phyloP scores from a whole-genome alignment of 2,888 invertebrate species.

The Cheilosia vulpina region DNA sequence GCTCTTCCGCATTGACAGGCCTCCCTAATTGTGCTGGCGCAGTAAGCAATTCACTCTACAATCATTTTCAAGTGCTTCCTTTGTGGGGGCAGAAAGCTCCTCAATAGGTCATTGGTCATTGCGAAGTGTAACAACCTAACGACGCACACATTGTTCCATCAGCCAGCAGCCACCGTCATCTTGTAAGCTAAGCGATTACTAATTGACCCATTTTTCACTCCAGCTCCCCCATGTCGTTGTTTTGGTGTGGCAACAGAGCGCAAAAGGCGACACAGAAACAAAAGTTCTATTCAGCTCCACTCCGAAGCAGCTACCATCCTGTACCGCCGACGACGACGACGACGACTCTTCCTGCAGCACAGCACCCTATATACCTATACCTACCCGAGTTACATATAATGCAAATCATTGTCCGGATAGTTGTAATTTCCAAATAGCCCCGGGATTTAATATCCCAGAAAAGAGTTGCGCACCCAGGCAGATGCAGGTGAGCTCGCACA shows the following conservation, averaged over 20 bases:
- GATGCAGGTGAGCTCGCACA: constrained; percentile 42
- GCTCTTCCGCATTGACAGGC: neutral
- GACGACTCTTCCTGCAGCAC: constrained; percentile 15
- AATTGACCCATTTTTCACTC: constrained; percentile 69
- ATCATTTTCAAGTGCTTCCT: constrained; percentile 52
- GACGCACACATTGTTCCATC: constrained; percentile 45
- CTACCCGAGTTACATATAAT: constrained; percentile 52
- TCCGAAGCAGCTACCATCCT: neutral
- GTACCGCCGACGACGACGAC: neutral
- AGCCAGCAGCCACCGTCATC: constrained; percentile 10
- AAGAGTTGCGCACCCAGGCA: constrained; percentile 65
- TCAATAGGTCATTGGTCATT: constrained; percentile 58
- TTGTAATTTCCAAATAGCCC: constrained; percentile 67
- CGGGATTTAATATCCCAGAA: constrained; percentile 54
- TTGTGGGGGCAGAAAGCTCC: constrained; percentile 2
- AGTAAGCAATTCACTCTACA: constrained; percentile 53
- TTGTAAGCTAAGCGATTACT: constrained; percentile 63
- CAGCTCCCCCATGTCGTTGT: constrained; percentile 28
- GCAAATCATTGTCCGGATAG: constrained; percentile 71
- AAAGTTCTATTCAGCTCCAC: constrained; percentile 41
- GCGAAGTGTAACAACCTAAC: constrained; percentile 52
- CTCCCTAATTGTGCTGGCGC: constrained; percentile 23
- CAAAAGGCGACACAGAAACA: constrained; percentile 56
- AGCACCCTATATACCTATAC: constrained; percentile 1
- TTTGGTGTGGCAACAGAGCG: constrained; percentile 30